Base-by-base conservation (phyloP, 37 sponge, comb jelly and placozoan genomes). In the Agelas oroides region DNA sequence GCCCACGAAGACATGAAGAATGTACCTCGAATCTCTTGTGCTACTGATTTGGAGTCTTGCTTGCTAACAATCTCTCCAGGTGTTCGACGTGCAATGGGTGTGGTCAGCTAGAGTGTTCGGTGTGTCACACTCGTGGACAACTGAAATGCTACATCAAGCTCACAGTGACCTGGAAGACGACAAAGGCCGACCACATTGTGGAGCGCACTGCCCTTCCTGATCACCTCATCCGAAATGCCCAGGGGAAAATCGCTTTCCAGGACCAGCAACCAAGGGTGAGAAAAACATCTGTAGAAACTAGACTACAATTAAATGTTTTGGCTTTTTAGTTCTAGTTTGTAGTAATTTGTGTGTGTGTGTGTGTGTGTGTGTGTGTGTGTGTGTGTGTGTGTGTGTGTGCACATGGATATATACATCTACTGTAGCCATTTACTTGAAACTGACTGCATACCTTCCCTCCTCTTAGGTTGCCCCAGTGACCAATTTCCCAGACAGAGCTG, bases 201-300 rank as follows among this genome's bases (percentile, higher is more conserved):
- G 94, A 93, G 78, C 54, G 89, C 11, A 86, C 89, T 35, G 83
- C 86, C 52, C 83, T 93, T 12, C 94, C 94, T 33, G 86, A 84
- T 53, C 52, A 88, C 20, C 83, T 93, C 39, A 88, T 93, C 56
- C 25, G 77, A 28, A 59, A 62, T 23, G 94, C 89, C 33, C 41
- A 71, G 17, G 94, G 94, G 12, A 39, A 70, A 52, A 34, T 85
- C 13, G 89, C 86, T 25, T 85, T 93, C 25, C 65, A 88, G 56
- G 94, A 88, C 32, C 60, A 79, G 30, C 83, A 81, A 30, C 79
- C 64, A n/a, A 59, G 89, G 81, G 94, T 93, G 58, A 38, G 88
- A n/a, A n/a, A n/a, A n/a, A n/a, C n/a, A n/a, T n/a, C n/a, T n/a
- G n/a, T n/a, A n/a, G n/a, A n/a, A n/a, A n/a, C n/a, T n/a, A n/a